Base-by-base conservation (phyloP, 1,140 invertebrate genomes). In the Heliothis subflexa region DNA sequence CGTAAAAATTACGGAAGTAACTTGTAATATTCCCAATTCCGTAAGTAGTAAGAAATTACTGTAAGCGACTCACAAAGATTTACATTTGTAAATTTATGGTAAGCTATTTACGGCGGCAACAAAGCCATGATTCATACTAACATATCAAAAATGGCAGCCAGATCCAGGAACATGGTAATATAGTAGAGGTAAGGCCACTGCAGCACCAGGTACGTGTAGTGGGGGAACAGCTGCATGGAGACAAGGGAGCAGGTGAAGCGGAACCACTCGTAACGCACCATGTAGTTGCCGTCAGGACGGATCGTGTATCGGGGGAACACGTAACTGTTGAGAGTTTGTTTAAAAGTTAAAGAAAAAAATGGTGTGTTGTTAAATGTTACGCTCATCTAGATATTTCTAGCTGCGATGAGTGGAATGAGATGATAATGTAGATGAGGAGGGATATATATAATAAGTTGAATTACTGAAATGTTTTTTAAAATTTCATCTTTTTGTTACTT, bases 221-320 rank as follows among this genome's bases (percentile, higher is more conserved):
- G 80, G 0, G 93, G 88, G 76, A 89, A 93, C 33, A 93, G 16
- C 25, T 88, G 85, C 0, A 90, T 84, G 5, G 88, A 87, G 7
- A 82, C 21, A 25, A 93, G 50, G 0, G 91, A 90, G 77, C 90
- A 92, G 16, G 55, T 21, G 0, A 79, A 87, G 2, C 91, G 89
- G 47, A 87, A 66, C 85, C 89, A 89, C 74, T 93, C 91, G 64
- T 85, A 86, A 13, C 82, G 83, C 9, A 83, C 62, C 45, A 93
- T 54, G 73, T 91, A 91, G 0, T 45, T 55, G 2, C 89, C 78
- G 57, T 92, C 91, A 0, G 91, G 91, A 0, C 91, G 89, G 54
- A 93, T 86, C 0, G 90, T 89, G 80, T 88, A 91, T 2, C 91
- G 90, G 0, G 91, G 91, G 64, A 91, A 93, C 13, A 91, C 86